Evolutionary conservation across 2,888 invertebrate genomes (phyloP).

Genomic region (Stenichneumon culpator): DNA sequence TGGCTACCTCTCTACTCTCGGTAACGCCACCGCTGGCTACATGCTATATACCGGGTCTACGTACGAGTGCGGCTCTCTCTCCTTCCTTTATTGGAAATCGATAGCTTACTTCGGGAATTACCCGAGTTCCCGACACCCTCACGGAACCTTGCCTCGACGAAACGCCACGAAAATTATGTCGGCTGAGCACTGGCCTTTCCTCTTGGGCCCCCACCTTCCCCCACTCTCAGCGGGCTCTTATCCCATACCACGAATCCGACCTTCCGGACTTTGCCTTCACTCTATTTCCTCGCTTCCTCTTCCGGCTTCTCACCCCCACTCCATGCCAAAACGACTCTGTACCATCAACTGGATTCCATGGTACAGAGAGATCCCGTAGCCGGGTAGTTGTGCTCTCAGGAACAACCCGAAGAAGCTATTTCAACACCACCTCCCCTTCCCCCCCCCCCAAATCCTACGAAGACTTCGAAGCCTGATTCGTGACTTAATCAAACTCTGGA

Average conservation of each 20-base stretch:
- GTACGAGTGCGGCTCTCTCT: constrained; percentile 5
- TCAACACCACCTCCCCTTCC: background rate
- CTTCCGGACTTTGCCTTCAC: constrained; percentile 30
- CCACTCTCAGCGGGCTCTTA: constrained; percentile 4
- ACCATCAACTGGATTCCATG: background rate
- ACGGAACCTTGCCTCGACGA: constrained; percentile 35
- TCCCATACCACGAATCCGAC: background rate
- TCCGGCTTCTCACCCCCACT: background rate
- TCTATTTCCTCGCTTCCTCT: constrained; percentile 24
- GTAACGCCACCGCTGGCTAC: constrained; percentile 5
- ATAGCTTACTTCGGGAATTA: constrained; percentile 59
- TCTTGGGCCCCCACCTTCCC: background rate
- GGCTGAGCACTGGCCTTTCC: constrained; percentile 5
- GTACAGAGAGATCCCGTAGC: background rate
- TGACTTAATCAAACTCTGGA: constrained; percentile 18
- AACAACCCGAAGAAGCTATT: background rate
- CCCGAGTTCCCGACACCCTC: constrained; percentile 47
- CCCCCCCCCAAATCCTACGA: background rate
- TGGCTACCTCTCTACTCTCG: background rate
- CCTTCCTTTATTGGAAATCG: constrained; percentile 58
- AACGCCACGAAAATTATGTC: constrained; percentile 47
- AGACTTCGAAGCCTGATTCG: constrained; percentile 11
- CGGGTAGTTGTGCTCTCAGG: background rate
- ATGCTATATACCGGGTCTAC: constrained; percentile 6
- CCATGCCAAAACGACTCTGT: constrained; percentile 9